A percentile compares a stretch with the other conserved stretches of the same genome.
Evolutionary conservation across 2,888 invertebrate genomes (phyloP).

Genomic region (Limenitis camilla): DNA sequence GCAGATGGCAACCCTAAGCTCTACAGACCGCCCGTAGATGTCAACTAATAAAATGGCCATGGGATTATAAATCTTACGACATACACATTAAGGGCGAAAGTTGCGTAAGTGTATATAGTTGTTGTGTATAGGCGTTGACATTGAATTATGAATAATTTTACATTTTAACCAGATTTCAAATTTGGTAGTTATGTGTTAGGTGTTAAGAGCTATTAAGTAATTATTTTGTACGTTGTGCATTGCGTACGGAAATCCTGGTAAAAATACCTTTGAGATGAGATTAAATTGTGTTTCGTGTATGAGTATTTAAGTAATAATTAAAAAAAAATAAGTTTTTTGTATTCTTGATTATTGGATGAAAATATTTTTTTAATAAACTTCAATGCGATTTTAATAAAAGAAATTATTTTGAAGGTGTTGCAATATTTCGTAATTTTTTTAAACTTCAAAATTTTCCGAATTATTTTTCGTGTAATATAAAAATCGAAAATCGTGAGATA

Average conservation of each 20-base stretch:
- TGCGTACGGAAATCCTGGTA: conserved; percentile 24
- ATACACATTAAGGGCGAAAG: conserved; percentile 14
- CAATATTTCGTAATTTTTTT: too few species aligned
- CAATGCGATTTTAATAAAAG: too few species aligned
- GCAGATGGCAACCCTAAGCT: too few species aligned
- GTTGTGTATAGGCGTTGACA: conserved; percentile 27
- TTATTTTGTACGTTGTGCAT: conserved; percentile 9
- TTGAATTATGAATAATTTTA: conserved; percentile 30
- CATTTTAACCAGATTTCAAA: conserved; percentile 21
- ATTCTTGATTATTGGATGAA: too few species aligned
- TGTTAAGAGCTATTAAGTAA: conserved; percentile 13
- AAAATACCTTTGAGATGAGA: background rate
- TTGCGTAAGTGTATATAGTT: conserved; percentile 10
- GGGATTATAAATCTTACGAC: conserved; percentile 10
- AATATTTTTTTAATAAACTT: too few species aligned
- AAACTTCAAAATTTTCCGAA: too few species aligned
- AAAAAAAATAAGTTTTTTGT: background rate
- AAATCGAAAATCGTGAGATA: too few species aligned
- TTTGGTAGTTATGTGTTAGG: conserved; percentile 11
- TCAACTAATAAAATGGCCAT: conserved; percentile 8
- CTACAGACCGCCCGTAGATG: conserved; percentile 2
- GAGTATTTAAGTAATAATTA: background rate
- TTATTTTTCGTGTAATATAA: too few species aligned
- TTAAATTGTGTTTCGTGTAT: too few species aligned
- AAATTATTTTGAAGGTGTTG: too few species aligned